A percentile compares a stretch with the other conserved stretches of the same genome.
phyloP scores from a whole-genome alignment of 2,888 invertebrate genomes.

The Sialis fuliginosa region DNA sequence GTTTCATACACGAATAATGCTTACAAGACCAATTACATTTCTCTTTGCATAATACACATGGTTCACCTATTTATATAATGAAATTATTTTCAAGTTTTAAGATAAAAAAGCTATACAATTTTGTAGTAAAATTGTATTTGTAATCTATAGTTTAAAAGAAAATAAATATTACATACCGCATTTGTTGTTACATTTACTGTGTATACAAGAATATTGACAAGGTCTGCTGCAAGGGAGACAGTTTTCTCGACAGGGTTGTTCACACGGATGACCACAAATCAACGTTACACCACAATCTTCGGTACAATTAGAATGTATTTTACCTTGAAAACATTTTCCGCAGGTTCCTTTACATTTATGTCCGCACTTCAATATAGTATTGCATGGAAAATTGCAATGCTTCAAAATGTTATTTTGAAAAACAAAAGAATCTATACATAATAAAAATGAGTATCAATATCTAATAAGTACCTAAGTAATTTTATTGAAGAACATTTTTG shows the following conservation, averaged over 20 bases:
- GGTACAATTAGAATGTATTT: slow-evolving; percentile 37
- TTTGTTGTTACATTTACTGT: slow-evolving; percentile 29
- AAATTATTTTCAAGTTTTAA: too few relatives aligned
- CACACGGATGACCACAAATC: slow-evolving; percentile 45
- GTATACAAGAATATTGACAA: slow-evolving; percentile 31
- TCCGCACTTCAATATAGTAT: slow-evolving; percentile 24
- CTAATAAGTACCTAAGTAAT: too few relatives aligned
- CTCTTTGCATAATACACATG: slow-evolving; percentile 22
- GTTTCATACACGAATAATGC: slow-evolving; percentile 29
- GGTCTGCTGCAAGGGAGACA: slow-evolving; percentile 35
- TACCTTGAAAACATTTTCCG: slow-evolving; percentile 35
- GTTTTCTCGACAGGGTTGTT: slow-evolving; percentile 32
- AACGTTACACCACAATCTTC: slow-evolving; percentile 34
- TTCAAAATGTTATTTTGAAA: slow-evolving; percentile 15
- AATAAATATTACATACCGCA: slow-evolving; percentile 19
- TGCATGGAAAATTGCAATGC: slow-evolving; percentile 28
- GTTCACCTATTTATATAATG: slow-evolving; percentile 13
- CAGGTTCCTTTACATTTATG: slow-evolving; percentile 37
- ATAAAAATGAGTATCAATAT: background rate
- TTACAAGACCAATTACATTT: slow-evolving; percentile 22
- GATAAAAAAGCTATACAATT: too few relatives aligned
- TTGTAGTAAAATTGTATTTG: too few relatives aligned
- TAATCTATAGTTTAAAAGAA: too few relatives aligned
- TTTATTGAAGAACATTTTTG: background rate
- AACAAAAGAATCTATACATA: background rate